Base-by-base conservation (phyloP, 2,113 vertebrate genomes). In the Spermophilus dauricus region DNA sequence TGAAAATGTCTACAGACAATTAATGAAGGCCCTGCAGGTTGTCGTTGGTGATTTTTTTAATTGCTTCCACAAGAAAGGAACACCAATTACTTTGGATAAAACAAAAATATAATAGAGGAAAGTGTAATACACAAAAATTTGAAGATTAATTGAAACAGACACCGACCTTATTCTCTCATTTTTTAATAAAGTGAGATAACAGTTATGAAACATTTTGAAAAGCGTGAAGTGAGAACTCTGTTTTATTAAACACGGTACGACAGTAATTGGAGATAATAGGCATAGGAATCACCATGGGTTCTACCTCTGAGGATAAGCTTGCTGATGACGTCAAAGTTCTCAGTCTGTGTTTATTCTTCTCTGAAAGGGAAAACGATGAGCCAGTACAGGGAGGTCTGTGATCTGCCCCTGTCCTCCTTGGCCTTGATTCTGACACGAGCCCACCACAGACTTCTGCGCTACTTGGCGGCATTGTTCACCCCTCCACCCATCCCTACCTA, bases 81-180 rank as follows among this genome's bases (percentile, higher is more conserved):
- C 56, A 86, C 11, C 37, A 70, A 82, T 93, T 76, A 63, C 61
- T 91, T 48, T 39, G 48, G 76, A 72, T 72, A 67, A 95, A 91
- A 76, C 16, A 73, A 94, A 92, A 96, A 37, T 53, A 26, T 26
- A 78, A 85, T n/a, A 72, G 56, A 72, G 58, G 37, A 53, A 95
- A 69, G 48, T 56, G 20, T 28, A 65, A 45, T 69, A 37, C 61
- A 78, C 61, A 26, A 69, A 95, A 90, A n/a, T 34, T 20, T 84
- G 90, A 89, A 91, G 51, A 75, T 48, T 84, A 95, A 95, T 98
- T 89, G 72, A 89, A 95, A 88, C 86, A 58, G 89, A 89, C 86
- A 39, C 9, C 2, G 26, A 96, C 67, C 34, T 75, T 9, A 34
- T 84, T 95, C 58, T 86, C 37, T 90, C 13, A 22, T 26, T 82